Evolutionary conservation across 2,888 invertebrate species (phyloP), one percentile per base, ranked within the genome.

Genomic region (Zeuzera pyrina): DNA sequence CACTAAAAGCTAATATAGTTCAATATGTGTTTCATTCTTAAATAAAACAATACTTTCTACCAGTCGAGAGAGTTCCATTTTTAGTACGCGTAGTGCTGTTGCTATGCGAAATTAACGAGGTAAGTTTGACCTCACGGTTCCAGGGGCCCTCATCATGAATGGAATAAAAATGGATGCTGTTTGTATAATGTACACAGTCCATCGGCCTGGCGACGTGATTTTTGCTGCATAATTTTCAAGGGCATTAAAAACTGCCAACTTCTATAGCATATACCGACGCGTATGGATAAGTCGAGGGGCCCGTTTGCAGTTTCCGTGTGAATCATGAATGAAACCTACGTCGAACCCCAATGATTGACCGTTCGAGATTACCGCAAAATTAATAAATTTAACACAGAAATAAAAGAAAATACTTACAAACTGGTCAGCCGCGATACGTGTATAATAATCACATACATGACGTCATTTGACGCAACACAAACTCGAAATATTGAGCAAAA

Each of bases 171-270:
- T 25, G 3, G 12, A 25, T 25, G 25, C 12, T 25, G 25, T 10
- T 4, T 11, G 8, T 12, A 25, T 22, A 22, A n/a, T n/a, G n/a
- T 19, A n/a, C 62, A 49, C 48, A 59, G 45, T 57, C 51, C 57
- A 63, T 57, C 52, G 45, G 52, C 54, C 50, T 50, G 58, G 55
- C 62, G 60, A 64, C 64, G 59, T 61, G 61, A 71, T 69, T 73
- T 79, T 73, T 70, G 73, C 81, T 79, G 83, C 79, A 84, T 76
- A 77, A 73, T 83, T 79, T 84, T 84, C 84, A 84, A 84, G 84
- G 84, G 78, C 84, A 84, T 62, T 57, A 5, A 46, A 56, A 57
- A 57, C 50, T 44, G 56, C 55, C 49, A 28, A 28, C 28, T 28
- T 28, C 15, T 28, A 43, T 43, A 30, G 39, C 45, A 48, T 42